Evolutionary conservation across 2,797 vertebrate genomes (phyloP), one percentile per base, ranked within the genome.

Genomic region (Alca torda): DNA sequence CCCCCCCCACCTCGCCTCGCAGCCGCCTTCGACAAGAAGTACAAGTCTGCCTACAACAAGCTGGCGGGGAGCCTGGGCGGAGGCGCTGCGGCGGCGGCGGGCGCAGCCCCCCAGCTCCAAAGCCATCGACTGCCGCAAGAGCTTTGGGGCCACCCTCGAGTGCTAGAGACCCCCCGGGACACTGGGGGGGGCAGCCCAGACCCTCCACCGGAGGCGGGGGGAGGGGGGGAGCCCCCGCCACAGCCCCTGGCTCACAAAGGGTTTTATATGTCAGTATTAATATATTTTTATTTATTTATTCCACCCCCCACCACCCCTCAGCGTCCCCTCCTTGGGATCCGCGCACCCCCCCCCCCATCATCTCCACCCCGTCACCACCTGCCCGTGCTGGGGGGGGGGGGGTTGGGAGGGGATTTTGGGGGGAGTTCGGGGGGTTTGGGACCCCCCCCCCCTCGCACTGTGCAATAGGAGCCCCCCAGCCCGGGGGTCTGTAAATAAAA

Each of bases 71-170:
- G 98, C 50, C 81, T 99, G 97, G 98, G 99, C 33, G 16, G 99
- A 99, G 24, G 98, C 99, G 74, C 98, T 99, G 77, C 97, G 96
- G 15, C 98, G 92, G 92, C 98, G 97, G 72, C 97, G 98, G 46
- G 99, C 98, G 5, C 98, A 99, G 97, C 99, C 99, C 30, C 99
- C 98, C 33, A 98, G 98, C 51, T 92, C 98, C 78, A 99, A 99
- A 96, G 99, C 99, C 30, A 90, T 99, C 13, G 99, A 99, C 97
- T 99, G 99, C 97, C 98, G 99, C 33, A 99, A 99, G 90, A 98
- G 98, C 96, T 99, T 99, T 69, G 98, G 99, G 87, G 97, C 98
- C 2, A 98, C 98, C 12, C 98, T 99, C 50, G 99, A 99, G 93
- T 99, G 99, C 98, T 99, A 98, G 93, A 30, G 53, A 17, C 37